These are phyloP conservation scores for Strigamia crassipes DNA, from an alignment of 2,888 invertebrate genomes.

Conservation along the genomic window DNA sequence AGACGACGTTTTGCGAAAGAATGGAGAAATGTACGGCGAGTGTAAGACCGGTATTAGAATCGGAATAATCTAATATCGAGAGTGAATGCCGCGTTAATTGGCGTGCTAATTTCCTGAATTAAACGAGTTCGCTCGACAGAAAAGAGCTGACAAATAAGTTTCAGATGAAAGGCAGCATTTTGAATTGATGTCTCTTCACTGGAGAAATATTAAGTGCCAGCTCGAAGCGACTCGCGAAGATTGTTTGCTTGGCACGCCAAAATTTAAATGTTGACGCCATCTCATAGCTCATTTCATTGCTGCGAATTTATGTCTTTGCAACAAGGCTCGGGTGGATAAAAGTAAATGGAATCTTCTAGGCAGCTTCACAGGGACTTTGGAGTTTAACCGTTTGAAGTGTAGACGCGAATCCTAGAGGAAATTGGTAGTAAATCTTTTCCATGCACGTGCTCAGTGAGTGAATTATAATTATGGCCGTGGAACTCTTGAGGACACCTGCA, in stretches of 20 bases:
- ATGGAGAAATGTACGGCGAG: background rate
- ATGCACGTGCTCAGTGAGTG: conserved; percentile 14
- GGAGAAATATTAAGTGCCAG: background rate
- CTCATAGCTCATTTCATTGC: background rate
- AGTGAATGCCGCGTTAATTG: background rate
- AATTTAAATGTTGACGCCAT: conserved; percentile 9
- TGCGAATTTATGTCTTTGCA: background rate
- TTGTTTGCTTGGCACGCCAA: background rate
- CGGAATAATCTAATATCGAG: conserved; percentile 14
- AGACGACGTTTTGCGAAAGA: background rate
- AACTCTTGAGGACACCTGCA: conserved; percentile 6
- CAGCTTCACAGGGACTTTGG: background rate
- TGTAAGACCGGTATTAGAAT: background rate
- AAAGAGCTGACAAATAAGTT: background rate
- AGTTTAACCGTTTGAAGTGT: background rate
- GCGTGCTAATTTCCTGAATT: conserved; percentile 12
- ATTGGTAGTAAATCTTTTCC: conserved; percentile 21
- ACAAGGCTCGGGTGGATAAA: background rate
- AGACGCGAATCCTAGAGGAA: background rate
- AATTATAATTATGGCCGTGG: conserved; percentile 12
- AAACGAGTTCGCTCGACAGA: background rate
- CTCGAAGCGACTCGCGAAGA: background rate
- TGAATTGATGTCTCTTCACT: background rate
- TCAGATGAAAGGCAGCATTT: background rate
- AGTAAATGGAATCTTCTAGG: background rate